Conservation (phyloP, 2,797 vertebrate genomes). For the Sebastiscus albofasciatus region DNA sequence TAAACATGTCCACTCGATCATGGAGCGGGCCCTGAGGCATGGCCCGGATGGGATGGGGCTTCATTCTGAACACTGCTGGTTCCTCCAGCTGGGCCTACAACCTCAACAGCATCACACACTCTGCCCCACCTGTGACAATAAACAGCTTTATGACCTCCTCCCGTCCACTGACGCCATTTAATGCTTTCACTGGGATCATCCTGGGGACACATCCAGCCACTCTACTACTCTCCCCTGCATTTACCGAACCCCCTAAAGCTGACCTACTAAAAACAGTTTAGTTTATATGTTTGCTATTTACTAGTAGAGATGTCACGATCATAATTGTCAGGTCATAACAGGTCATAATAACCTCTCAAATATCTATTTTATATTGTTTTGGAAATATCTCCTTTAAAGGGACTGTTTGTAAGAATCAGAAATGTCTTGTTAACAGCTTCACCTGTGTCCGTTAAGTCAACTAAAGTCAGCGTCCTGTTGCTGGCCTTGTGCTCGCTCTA, state of each 20-base stretch:
- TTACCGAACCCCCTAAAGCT: background rate
- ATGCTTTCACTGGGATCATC: conserved; percentile 64
- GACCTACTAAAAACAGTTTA: background rate
- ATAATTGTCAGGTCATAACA: no score
- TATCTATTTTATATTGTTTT: no score
- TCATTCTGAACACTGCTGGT: conserved; percentile 60
- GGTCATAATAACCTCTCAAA: no score
- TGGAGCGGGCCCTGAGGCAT: conserved; percentile 44
- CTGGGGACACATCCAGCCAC: conserved; percentile 43
- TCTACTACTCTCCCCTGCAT: background rate
- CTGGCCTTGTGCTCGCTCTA: no score
- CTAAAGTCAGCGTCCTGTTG: no score
- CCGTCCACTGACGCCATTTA: conserved; percentile 73
- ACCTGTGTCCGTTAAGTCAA: no score
- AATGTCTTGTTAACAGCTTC: no score
- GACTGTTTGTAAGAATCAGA: no score
- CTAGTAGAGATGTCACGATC: no score
- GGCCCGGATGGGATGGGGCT: conserved; percentile 38
- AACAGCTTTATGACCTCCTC: conserved; percentile 77
- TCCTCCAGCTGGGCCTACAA: conserved; percentile 73
- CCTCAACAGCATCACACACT: conserved; percentile 60
- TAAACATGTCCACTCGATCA: conserved; percentile 28
- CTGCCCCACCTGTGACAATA: conserved; percentile 81
- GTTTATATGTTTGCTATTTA: background rate
- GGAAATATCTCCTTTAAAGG: no score